phyloP scores from a whole-genome alignment of 2,113 vertebrate genomes.

The Leptobrachium ailaonicum region DNA sequence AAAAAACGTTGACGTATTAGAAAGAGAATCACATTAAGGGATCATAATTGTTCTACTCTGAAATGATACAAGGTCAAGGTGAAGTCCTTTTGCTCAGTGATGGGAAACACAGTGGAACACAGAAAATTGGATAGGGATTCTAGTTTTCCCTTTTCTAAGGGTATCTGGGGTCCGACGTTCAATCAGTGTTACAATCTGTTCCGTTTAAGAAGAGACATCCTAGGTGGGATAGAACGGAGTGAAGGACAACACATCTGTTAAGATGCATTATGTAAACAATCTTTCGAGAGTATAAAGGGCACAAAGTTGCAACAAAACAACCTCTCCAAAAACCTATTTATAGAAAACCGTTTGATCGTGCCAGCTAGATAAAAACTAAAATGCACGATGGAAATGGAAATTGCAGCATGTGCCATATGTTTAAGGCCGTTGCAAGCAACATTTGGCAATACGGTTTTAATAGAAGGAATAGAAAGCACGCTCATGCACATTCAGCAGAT shows the following conservation, averaged over 20 bases:
- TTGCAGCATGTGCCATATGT: no score
- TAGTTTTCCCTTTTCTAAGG: conserved; percentile 18
- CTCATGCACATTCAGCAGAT: no score
- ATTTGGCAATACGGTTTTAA: no score
- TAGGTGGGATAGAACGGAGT: conserved; percentile 4
- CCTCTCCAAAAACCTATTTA: background rate
- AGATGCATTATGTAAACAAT: background rate
- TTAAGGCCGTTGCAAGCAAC: no score
- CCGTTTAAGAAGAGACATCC: conserved; percentile 17
- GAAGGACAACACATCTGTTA: conserved; percentile 29
- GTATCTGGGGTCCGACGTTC: conserved; percentile 20
- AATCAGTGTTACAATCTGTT: conserved; percentile 33
- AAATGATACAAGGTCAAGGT: conserved; percentile 30
- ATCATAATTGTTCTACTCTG: background rate
- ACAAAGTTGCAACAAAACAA: background rate
- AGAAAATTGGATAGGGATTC: conserved; percentile 40
- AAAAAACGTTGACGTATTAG: no score
- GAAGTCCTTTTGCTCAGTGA: conserved; percentile 36
- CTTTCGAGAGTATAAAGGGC: background rate
- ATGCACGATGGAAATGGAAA: no score
- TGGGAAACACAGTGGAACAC: conserved; percentile 37
- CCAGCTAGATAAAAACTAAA: no score
- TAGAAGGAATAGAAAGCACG: no score
- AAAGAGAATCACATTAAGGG: background rate
- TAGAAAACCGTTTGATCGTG: no score